A percentile compares a stretch with the other conserved stretches of the same genome.
phyloP scores from a whole-genome alignment of 2,797 vertebrate genomes.

The Chelon labrosus region DNA sequence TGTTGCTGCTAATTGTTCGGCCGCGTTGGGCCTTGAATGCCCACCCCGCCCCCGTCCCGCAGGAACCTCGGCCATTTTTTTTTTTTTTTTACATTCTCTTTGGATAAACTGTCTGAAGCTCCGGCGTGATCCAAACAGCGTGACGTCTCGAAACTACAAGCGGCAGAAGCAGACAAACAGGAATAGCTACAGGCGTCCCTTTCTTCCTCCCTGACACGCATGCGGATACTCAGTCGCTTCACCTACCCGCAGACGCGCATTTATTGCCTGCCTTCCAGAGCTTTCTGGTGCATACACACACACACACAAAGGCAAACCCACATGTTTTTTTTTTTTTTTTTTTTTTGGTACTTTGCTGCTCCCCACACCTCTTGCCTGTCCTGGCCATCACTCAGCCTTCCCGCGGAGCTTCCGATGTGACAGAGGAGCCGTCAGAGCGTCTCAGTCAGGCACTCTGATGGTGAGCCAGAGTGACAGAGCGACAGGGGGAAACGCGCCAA shows the following conservation, averaged over 20 bases:
- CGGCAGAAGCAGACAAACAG: constrained; percentile 48
- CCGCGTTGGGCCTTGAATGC: constrained; percentile 5
- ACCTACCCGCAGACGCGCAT: not conserved
- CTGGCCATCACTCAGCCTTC: constrained; percentile 68
- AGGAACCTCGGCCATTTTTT: not conserved
- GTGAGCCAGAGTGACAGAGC: constrained; percentile 73
- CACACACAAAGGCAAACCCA: constrained; percentile 25
- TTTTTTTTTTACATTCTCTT: not conserved
- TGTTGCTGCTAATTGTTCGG: constrained; percentile 53
- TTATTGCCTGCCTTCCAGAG: constrained; percentile 10
- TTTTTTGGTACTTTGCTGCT: constrained; percentile 24
- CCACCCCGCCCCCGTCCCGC: constrained; percentile 18
- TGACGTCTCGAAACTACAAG: constrained; percentile 37
- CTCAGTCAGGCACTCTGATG: constrained; percentile 68
- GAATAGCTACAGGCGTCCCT: constrained; percentile 58
- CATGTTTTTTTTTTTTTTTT: not conserved
- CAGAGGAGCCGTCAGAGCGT: constrained; percentile 68
- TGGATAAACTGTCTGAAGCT: constrained; percentile 13
- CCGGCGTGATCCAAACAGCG: constrained; percentile 29
- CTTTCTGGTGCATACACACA: constrained; percentile 26
- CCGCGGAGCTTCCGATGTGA: constrained; percentile 50
- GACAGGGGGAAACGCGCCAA: constrained; percentile 67
- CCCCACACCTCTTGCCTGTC: constrained; percentile 57
- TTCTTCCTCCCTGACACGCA: constrained; percentile 33
- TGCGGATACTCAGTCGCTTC: constrained; percentile 19